Evolutionary conservation across 2,113 vertebrate species (phyloP).

Genomic region (Oryzias javanicus): DNA sequence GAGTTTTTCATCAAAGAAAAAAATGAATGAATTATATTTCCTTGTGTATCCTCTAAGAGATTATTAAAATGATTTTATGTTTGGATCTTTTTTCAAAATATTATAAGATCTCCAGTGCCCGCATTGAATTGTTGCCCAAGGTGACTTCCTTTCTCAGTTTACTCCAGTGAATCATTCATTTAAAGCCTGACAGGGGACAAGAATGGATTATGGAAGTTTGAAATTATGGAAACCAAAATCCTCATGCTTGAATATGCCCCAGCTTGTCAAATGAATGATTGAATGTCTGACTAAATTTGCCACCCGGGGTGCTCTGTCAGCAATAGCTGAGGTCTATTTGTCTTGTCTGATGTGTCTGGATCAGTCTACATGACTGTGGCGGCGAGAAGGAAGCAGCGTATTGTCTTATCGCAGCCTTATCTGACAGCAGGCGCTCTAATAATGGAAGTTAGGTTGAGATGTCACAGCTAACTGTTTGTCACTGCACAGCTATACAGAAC

Average conservation of each 20-base stretch:
- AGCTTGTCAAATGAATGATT: constrained; percentile 60
- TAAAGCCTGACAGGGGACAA: constrained; percentile 36
- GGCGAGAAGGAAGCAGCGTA: constrained; percentile 34
- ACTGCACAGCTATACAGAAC: constrained; percentile 18
- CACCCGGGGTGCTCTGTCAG: constrained; percentile 58
- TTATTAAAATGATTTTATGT: constrained; percentile 1
- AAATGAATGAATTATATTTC: no score
- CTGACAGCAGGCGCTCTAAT: constrained; percentile 59
- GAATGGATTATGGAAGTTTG: constrained; percentile 60
- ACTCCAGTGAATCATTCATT: constrained; percentile 44
- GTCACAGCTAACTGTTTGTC: constrained; percentile 51
- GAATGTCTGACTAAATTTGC: constrained; percentile 65
- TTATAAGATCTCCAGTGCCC: constrained; percentile 30
- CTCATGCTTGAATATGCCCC: constrained; percentile 57
- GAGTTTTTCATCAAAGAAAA: no score
- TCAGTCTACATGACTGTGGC: constrained; percentile 42
- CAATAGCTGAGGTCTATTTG: constrained; percentile 67
- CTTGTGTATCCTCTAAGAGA: no score
- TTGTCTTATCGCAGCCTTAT: constrained; percentile 64
- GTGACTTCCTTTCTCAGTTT: constrained; percentile 42
- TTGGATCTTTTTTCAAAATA: constrained; percentile 7
- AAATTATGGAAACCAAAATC: constrained; percentile 69
- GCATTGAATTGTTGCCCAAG: constrained; percentile 40
- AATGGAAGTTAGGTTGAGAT: constrained; percentile 56
- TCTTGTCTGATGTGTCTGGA: constrained; percentile 69